phyloP scores from a whole-genome alignment of 2,113 vertebrate species.

The Vimba vimba region DNA sequence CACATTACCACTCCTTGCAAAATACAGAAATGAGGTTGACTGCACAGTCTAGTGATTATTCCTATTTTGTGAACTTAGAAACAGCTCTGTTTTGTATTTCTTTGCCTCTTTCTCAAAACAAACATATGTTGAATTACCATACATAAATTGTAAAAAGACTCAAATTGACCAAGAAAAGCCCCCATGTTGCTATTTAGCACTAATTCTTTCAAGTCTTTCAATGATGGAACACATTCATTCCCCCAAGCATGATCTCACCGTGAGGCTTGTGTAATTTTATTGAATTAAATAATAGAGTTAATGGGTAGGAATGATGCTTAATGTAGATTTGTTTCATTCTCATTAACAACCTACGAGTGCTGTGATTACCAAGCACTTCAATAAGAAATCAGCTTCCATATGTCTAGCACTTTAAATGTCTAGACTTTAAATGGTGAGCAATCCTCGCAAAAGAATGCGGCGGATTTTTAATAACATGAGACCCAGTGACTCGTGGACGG shows the following conservation, averaged over 20 bases:
- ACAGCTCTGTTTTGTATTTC: neutral
- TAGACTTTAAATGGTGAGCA: slow-evolving; percentile 39
- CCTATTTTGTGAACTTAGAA: neutral
- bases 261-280: neutral
- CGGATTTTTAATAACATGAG: slow-evolving; percentile 49
- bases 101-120: neutral
- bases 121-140: neutral
- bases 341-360: slow-evolving; percentile 22
- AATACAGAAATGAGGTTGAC: neutral
- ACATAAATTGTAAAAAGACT: neutral
- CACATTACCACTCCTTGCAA: neutral
- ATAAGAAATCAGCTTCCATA: neutral
- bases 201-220: neutral
- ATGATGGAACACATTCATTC: neutral
- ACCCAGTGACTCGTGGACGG: neutral
- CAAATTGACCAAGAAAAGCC: neutral
- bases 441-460: slow-evolving; percentile 49
- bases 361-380: slow-evolving; percentile 29
- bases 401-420: slow-evolving; percentile 2
- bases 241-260: slow-evolving; percentile 1
- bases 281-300: slow-evolving; percentile 38
- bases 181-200: slow-evolving; percentile 17
- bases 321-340: slow-evolving; percentile 10
- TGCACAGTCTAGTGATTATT: slow-evolving; percentile 9
- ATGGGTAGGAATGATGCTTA: slow-evolving; percentile 33